Base-by-base conservation (phyloP, 2,888 invertebrate genomes). In the Dermolepida albohirtum region DNA sequence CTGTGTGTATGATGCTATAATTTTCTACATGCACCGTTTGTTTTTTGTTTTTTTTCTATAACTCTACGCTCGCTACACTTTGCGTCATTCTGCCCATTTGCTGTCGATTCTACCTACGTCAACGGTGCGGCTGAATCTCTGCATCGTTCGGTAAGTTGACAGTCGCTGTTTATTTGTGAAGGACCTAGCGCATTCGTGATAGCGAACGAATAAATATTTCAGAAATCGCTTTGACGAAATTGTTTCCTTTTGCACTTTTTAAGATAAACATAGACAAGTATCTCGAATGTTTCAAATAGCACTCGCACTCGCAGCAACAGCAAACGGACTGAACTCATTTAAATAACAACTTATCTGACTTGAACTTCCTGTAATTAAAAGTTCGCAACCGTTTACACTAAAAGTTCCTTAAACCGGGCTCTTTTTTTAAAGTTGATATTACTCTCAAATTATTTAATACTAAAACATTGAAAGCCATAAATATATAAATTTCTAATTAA, bases 21-120 rank as follows among this genome's bases (percentile, higher is more conserved):
- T 82, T 82, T 82, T 83, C 83, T 84, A 83, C 77, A 83, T 80
- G 83, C 84, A 83, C 83, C 81, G 76, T 84, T 84, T 83, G 80
- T 82, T 83, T 81, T 82, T 77, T 72, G 81, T 81, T 83, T 80
- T 78, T 81, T 83, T 83, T 84, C 82, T 84, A 83, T 83, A 83
- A 80, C 79, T 82, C 82, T 83, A 74, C 83, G 82, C 81, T 82
- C 82, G 81, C 82, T 82, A 81, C 82, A 82, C 81, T 81, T 81
- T 83, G 79, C 79, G 83, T 79, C 81, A 81, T 59, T 64, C 67
- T 68, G 81, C 78, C 79, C 79, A 76, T 77, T 78, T 77, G 79
- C 79, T 80, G 81, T 78, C 78, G 78, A 77, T 78, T 77, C 78
- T 71, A 54, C 70, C 75, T 74, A 69, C 76, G 74, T 69, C 75